Evolutionary conservation across 2,113 vertebrate genomes (phyloP).

Genomic region (Pelecanus crispus): DNA sequence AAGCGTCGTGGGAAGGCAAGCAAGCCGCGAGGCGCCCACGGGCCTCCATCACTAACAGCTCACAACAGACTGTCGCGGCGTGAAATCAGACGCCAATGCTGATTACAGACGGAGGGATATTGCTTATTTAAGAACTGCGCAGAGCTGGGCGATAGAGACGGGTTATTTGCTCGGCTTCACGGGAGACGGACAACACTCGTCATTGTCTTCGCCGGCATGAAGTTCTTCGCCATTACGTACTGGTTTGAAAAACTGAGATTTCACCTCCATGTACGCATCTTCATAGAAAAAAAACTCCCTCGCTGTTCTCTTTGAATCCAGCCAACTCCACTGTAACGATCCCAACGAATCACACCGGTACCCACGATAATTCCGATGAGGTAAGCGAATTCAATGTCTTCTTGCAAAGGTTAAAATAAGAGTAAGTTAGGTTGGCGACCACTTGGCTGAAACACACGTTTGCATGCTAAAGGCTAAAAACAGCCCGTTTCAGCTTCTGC

Average conservation of each 20-base stretch:
- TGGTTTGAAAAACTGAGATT: neutral
- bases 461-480: neutral
- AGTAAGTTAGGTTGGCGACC: neutral
- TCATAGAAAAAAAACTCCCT: neutral
- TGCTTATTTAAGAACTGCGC: neutral
- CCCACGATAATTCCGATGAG: neutral
- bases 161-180: neutral
- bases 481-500: neutral
- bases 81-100: neutral
- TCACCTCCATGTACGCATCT: neutral
- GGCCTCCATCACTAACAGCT: too few species aligned
- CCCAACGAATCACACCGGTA: neutral
- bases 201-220: neutral
- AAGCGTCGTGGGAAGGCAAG: rapidly evolving
- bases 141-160: neutral
- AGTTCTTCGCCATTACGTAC: neutral
- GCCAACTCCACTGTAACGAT: neutral
- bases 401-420: neutral
- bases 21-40: too few species aligned
- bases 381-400: neutral
- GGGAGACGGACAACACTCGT: neutral
- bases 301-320: neutral
- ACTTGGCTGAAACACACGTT: neutral
- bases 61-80: neutral
- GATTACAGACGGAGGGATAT: neutral